Base-by-base conservation (phyloP, 2,888 invertebrate genomes). In the Argyresthia albistria region DNA sequence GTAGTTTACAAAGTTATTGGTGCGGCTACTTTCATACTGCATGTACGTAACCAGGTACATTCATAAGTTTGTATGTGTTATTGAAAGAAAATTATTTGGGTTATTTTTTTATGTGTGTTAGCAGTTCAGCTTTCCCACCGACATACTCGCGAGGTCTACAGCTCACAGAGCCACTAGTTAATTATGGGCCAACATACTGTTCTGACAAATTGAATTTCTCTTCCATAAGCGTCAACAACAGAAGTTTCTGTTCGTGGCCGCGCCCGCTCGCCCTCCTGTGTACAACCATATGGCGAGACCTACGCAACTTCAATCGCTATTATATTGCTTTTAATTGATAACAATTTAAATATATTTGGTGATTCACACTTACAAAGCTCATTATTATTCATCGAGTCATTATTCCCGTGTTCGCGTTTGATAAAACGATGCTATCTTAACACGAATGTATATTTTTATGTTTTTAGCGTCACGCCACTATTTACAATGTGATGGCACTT, bases 271-370 rank as follows among this genome's bases (percentile, higher is more conserved):
- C 73, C 51, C 72, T n/a, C 80, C 78, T 80, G 78, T 78, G 63
- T 66, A 65, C 61, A 76, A 59, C 80, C 86, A 86, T 86, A 86
- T 86, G 86, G 86, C 63, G 62, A 56, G 68, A 67, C 69, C 78
- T 74, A 72, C 76, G 76, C 78, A 68, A 75, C 82, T 82, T 73
- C 78, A 81, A 87, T 86, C 84, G 86, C 81, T 83, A 86, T 86
- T 87, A 84, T 84, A 87, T 86, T 87, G 82, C 84, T 86, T 87
- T 87, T 87, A 86, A 87, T 87, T 87, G 87, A 87, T 87, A 87
- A 87, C 87, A 87, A 87, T 87, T 86, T 86, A 87, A 86, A 87
- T 86, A 86, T 83, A 87, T 87, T 87, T 86, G 86, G 82, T 87
- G 87, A 86, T 87, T 87, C 87, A 87, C 87, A 87, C 87, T 86